Conservation (phyloP, 1,140 invertebrate genomes). For the Cherax quadricarinatus region DNA sequence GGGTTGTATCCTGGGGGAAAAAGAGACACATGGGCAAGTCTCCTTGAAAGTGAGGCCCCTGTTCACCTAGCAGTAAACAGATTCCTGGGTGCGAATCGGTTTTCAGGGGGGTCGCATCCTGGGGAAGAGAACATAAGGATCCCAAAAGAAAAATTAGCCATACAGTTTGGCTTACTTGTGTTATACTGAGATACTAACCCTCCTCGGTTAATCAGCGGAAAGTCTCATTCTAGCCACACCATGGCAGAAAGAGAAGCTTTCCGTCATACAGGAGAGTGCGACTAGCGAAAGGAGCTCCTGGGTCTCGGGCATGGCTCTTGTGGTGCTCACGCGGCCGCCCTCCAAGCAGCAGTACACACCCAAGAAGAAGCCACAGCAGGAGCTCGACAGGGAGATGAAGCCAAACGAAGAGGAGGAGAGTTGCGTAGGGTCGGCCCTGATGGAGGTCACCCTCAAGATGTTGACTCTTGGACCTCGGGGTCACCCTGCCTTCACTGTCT, state of each 20-base stretch:
- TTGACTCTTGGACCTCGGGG: conserved; percentile 57
- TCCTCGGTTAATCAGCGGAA: neutral
- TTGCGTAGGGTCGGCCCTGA: conserved; percentile 49
- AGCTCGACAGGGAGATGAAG: conserved; percentile 3
- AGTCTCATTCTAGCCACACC: neutral
- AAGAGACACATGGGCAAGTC: no score
- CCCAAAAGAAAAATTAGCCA: no score
- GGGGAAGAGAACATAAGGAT: no score
- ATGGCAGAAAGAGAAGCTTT: neutral
- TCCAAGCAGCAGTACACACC: conserved; percentile 44
- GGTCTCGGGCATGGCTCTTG: conserved; percentile 34
- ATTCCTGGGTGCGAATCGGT: no score
- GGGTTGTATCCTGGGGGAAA: no score
- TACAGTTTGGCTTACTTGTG: no score
- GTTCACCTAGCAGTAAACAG: no score
- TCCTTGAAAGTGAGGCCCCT: no score
- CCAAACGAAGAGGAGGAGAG: conserved; percentile 22
- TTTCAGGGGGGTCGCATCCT: no score
- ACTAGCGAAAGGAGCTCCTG: neutral
- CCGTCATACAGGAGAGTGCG: neutral
- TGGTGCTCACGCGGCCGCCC: conserved; percentile 47
- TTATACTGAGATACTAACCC: neutral
- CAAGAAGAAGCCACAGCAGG: conserved; percentile 42
- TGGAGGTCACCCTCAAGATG: conserved; percentile 67
- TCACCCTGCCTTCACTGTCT: conserved; percentile 51